phyloP scores from a whole-genome alignment of 2,113 vertebrate species.

The Xiphophorus hellerii region DNA sequence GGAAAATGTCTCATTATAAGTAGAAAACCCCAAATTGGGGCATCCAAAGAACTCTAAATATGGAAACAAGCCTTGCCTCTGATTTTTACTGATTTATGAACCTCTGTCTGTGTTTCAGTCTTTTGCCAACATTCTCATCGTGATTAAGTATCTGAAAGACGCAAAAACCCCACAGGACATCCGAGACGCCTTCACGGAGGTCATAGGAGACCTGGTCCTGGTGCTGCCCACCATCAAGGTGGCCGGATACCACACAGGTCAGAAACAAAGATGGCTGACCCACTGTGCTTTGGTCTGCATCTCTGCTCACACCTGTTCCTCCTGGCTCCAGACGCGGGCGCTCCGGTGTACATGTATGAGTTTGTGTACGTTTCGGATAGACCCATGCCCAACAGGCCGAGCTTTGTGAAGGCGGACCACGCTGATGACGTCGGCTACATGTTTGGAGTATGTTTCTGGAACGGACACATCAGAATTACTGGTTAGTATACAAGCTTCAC shows the following conservation, averaged over 20 bases:
- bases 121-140: constrained; percentile 55
- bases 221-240: constrained; percentile 78
- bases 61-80: background rate
- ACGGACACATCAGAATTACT: constrained; percentile 48
- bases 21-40: too few species aligned
- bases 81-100: background rate
- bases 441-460: constrained; percentile 87
- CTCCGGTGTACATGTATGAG: constrained; percentile 89
- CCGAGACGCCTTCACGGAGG: constrained; percentile 76
- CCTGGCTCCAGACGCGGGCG: constrained; percentile 77
- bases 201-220: constrained; percentile 80
- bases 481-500: constrained; percentile 49
- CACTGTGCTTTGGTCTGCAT: too few species aligned
- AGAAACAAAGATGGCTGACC: constrained; percentile 11
- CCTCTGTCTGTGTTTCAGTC: constrained; percentile 42
- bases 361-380: constrained; percentile 81
- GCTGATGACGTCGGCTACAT: constrained; percentile 84
- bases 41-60: too few species aligned
- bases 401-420: constrained; percentile 91
- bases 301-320: background rate
- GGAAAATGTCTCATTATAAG: too few species aligned
- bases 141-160: constrained; percentile 80
- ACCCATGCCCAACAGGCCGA: constrained; percentile 67
- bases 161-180: constrained; percentile 76
- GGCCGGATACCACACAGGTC: constrained; percentile 81